Base-by-base conservation (phyloP, 2,888 invertebrate genomes). In the Mactromeris polynyma region DNA sequence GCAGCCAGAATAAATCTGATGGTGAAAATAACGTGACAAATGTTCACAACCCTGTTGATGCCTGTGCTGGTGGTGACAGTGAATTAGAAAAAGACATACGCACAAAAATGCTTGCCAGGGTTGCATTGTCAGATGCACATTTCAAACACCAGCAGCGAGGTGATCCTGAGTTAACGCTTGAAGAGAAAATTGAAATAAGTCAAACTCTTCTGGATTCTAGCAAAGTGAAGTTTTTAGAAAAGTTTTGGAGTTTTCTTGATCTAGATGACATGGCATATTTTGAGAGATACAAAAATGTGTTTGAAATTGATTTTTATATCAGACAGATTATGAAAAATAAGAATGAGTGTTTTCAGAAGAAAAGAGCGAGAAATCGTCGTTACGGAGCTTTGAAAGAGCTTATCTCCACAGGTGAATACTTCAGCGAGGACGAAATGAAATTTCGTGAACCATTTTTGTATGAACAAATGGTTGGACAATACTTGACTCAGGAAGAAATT, bases 351-450 rank as follows among this genome's bases (percentile, higher is more conserved):
- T 92, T 89, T 54, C 93, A 90, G 88, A 90, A 83, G 54, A 95
- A 94, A 9, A 91, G 91, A 36, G 94, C 96, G 26, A 98, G 98
- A 96, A 99, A 99, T 96, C 97, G 99, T 93, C 97, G 99, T 69
- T 99, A 98, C 96, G 98, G 98, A 95, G 99, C 99, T 0, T 97
- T 99, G 95, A 97, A 98, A 94, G 97, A 98, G 94, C 96, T 99
- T 92, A 97, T 98, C 64, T 97, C 97, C 83, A 97, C 98, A 91
- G 97, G 98, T 19, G 97, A 97, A 40, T 99, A 99, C 97, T 99
- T 99, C 95, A 98, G 98, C 96, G 99, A 99, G 96, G 98, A 98
- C 89, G 98, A 98, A 97, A 99, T 99, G 99, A 98, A 98, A 98
- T 98, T 98, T 93, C 97, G 99, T 89, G 98, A 99, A 96, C 99